Evolutionary conservation across 92 coral and sea anemone species (phyloP).

Genomic region (Anthopleura xanthogrammica): DNA sequence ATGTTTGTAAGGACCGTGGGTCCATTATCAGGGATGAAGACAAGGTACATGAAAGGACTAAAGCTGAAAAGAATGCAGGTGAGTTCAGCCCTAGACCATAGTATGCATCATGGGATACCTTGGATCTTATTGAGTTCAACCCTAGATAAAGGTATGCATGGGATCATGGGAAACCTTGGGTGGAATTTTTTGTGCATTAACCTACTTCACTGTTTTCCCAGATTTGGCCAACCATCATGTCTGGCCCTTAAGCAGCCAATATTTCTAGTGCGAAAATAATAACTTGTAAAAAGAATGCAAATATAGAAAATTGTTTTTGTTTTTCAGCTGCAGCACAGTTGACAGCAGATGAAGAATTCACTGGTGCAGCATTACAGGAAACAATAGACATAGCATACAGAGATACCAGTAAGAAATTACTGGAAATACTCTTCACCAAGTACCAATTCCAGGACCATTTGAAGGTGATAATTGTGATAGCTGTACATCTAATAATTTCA

Average conservation of each 20-base stretch:
- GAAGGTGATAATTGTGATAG: conserved; percentile 45
- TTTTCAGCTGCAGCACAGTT: conserved; percentile 76
- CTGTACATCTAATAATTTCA: no score
- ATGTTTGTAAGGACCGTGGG: conserved; percentile 91
- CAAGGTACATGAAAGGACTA: conserved; percentile 37
- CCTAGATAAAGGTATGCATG: no score
- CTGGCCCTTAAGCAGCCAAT: no score
- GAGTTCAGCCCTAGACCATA: background rate
- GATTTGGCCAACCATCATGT: no score
- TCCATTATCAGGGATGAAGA: conserved; percentile 66
- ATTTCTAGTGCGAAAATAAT: no score
- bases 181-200: no score
- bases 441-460: conserved; percentile 94
- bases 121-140: no score
- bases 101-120: conserved; percentile 5
- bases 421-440: conserved; percentile 90
- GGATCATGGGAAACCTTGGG: no score
- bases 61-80: conserved; percentile 62
- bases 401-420: conserved; percentile 89
- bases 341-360: conserved; percentile 88
- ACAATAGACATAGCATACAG: conserved; percentile 82
- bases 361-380: conserved; percentile 89
- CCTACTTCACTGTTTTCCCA: no score
- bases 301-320: background rate
- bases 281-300: no score